These are phyloP conservation scores for Dysmachus trigonus DNA, from an alignment of 2,888 invertebrate genomes.

Conservation along the genomic window DNA sequence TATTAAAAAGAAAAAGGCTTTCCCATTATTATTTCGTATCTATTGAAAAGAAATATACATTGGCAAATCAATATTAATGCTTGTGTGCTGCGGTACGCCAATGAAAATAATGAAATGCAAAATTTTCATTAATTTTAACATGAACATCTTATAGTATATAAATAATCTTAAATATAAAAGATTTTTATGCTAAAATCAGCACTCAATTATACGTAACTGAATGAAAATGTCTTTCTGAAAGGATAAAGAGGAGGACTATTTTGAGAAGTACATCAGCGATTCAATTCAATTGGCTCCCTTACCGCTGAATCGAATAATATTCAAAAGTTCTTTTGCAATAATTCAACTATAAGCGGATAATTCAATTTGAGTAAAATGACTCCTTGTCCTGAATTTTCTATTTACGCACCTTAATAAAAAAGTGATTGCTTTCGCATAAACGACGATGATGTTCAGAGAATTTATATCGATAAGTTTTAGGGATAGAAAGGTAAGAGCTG, in stretches of 20 bases:
- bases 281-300: background rate
- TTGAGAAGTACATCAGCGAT: background rate
- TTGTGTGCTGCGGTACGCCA: too few relatives aligned
- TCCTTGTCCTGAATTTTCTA: background rate
- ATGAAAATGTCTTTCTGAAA: background rate
- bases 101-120: too few relatives aligned
- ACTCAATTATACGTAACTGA: background rate
- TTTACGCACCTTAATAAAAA: background rate
- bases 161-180: background rate
- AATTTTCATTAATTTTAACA: too few relatives aligned
- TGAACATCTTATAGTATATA: background rate
- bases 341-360: background rate
- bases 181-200: background rate
- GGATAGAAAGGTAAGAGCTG: background rate
- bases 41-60: too few relatives aligned
- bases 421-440: background rate
- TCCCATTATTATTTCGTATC: too few relatives aligned
- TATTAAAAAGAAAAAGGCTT: too few relatives aligned
- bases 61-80: too few relatives aligned
- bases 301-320: background rate
- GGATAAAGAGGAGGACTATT: background rate
- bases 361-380: background rate
- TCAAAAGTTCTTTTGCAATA: background rate
- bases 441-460: background rate
- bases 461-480: background rate